A percentile compares a stretch with the other conserved stretches of the same genome.
These are phyloP conservation scores for Malurus alboscapulatus DNA, from an alignment of 2,113 vertebrate genomes.

Conservation along the genomic window DNA sequence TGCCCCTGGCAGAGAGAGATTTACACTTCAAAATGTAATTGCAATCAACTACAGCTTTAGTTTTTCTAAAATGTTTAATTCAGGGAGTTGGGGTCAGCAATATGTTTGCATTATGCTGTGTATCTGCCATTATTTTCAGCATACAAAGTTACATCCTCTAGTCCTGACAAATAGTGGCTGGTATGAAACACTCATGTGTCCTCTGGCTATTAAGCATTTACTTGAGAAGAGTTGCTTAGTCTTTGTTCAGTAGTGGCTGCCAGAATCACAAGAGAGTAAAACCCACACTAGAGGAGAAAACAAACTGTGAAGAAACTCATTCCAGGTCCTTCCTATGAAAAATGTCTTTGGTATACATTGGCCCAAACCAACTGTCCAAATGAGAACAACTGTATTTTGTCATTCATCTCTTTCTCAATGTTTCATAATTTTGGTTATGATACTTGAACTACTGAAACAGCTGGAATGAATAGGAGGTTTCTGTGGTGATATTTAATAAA, in stretches of 20 bases:
- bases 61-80: slow-evolving; percentile 6
- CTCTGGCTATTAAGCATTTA: neutral
- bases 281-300: neutral
- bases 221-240: neutral
- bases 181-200: neutral
- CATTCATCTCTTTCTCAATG: neutral
- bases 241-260: neutral
- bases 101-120: neutral
- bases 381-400: neutral
- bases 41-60: neutral
- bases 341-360: neutral
- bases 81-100: neutral
- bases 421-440: neutral
- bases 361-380: neutral
- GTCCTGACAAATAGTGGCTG: neutral
- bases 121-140: neutral
- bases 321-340: neutral
- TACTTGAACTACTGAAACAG: neutral
- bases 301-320: neutral
- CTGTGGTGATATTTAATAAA: neutral
- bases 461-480: neutral
- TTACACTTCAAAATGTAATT: neutral
- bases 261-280: neutral
- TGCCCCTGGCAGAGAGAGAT: neutral
- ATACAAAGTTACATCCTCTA: neutral